A percentile compares a stretch with the other conserved stretches of the same genome.
Conservation (phyloP, 1,140 invertebrate species). For the Dolichoris vasculosae region DNA sequence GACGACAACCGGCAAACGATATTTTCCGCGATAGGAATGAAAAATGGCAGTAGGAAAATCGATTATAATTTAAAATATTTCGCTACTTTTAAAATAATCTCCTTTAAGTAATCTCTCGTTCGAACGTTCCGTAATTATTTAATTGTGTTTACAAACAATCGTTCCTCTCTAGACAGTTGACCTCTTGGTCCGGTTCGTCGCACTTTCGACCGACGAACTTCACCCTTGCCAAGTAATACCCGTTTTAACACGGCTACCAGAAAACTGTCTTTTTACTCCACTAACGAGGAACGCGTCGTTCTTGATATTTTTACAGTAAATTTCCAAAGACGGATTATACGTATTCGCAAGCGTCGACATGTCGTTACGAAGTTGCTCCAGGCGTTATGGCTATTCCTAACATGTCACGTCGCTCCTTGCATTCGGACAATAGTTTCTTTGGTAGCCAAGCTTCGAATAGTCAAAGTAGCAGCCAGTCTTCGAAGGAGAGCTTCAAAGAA, state of each 20-base stretch:
- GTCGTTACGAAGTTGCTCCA: constrained; percentile 84
- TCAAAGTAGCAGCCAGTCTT: constrained; percentile 59
- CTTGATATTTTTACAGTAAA: constrained; percentile 66
- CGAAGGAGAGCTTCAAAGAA: constrained; percentile 49
- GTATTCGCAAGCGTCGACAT: constrained; percentile 83
- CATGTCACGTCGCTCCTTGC: constrained; percentile 82
- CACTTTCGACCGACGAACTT: not conserved
- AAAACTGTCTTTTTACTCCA: not conserved
- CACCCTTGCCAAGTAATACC: not conserved
- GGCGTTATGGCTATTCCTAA: constrained; percentile 87
- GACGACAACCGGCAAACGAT: too few relatives aligned
- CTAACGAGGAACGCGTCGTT: not conserved
- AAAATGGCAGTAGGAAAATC: not conserved
- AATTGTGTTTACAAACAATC: constrained; percentile 34
- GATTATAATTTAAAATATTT: not conserved
- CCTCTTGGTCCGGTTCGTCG: not conserved
- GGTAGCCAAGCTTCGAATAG: constrained; percentile 60
- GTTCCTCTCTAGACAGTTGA: not conserved
- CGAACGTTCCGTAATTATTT: not conserved
- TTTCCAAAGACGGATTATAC: constrained; percentile 90
- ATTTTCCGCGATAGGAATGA: too few relatives aligned
- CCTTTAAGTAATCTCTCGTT: not conserved
- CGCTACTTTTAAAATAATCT: not conserved
- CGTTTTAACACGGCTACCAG: not conserved
- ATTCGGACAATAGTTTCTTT: constrained; percentile 60